These are phyloP conservation scores for Nyctereutes procyonoides DNA, from an alignment of 2,113 vertebrate species.

Conservation along the genomic window DNA sequence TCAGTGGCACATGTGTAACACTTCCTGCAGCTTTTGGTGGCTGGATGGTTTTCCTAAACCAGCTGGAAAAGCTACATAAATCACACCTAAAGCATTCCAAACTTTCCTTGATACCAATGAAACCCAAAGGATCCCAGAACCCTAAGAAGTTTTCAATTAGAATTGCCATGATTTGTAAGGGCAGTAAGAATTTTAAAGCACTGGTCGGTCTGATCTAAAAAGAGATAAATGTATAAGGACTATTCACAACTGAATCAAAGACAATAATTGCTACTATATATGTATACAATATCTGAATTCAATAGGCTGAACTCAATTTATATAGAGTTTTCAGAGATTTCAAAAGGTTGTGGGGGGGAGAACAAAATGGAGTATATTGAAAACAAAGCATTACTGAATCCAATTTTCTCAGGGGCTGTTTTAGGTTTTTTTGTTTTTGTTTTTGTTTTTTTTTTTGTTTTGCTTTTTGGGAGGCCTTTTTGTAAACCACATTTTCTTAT, in stretches of 20 bases:
- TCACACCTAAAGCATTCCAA: not conserved
- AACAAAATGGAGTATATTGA: not conserved
- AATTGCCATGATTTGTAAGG: not conserved
- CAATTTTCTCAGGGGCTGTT: not conserved
- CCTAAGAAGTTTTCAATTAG: not conserved
- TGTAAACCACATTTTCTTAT: not conserved
- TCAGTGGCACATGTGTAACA: not conserved
- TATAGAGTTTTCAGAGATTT: constrained; percentile 4
- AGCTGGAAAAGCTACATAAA: not conserved
- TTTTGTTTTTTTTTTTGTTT: not conserved
- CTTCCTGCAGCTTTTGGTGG: not conserved
- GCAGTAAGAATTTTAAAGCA: constrained; percentile 1
- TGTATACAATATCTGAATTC: not conserved
- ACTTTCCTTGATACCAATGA: not conserved
- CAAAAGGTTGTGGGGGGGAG: not conserved
- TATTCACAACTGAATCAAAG: not conserved
- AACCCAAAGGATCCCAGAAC: constrained; percentile 6
- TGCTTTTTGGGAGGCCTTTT: not conserved
- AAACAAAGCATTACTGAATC: not conserved
- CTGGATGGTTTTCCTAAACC: not conserved
- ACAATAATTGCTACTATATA: not conserved
- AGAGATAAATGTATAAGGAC: not conserved
- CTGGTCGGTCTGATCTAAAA: not conserved
- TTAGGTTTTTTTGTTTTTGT: not conserved
- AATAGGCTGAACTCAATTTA: not conserved